Evolutionary conservation across 2,113 vertebrate species (phyloP), one percentile per base, ranked within the genome.

Genomic region (Sapayoa aenigma): DNA sequence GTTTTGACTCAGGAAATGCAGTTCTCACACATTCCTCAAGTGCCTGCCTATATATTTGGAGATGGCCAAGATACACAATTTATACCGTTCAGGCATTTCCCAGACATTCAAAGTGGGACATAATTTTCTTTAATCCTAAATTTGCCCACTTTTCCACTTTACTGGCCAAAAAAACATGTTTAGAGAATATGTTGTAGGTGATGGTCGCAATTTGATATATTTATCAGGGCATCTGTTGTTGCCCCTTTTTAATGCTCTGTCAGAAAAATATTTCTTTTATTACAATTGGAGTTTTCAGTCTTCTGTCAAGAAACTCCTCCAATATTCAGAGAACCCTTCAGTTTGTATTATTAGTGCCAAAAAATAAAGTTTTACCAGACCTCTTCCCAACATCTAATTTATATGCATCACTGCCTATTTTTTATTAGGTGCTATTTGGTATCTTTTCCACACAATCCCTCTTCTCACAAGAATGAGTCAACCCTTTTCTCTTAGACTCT

Each of bases 351-450:
- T 31, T 33, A 14, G 42, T 90, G 89, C 92, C 93, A 95, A 87
- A 92, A 94, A 93, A 78, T 42, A 46, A 93, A 95, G 55, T 75
- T 92, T 87, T 87, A 79, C 76, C 90, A 89, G 83, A 83, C 63
- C 47, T 80, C 35, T 72, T 95, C 94, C 92, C 76, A 89, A 52
- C 65, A 56, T 93, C 60, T 81, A 89, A 63, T 87, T 96, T 89
- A 85, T 94, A 91, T 58, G 91, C 94, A 94, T 52, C 63, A 63
- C 87, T 92, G 95, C 93, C 65, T 93, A 69, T 74, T 96, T 92
- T 96, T 94, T 94, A 96, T 92, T 92, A 95, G 81, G 89, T 94
- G 91, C 15, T 96, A 93, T 93, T 94, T 84, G 87, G 84, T 95
- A 74, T 92, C 94, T 97, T 96, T 96, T 95, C 94, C 94, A 92